Evolutionary conservation across 2,888 invertebrate genomes (phyloP).

Genomic region (Apamea sordens): DNA sequence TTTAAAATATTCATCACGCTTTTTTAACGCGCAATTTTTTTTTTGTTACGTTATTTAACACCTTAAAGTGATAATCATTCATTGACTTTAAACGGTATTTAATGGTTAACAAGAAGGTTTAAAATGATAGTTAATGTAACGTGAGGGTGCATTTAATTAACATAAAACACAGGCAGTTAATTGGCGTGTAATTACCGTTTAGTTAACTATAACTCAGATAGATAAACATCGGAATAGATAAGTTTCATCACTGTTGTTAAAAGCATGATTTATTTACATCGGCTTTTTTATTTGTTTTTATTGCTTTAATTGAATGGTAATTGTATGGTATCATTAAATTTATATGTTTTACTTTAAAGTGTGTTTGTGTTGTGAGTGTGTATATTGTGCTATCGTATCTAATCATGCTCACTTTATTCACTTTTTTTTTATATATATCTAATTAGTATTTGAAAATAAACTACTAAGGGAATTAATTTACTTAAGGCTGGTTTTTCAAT

Average conservation of each 20-base stretch:
- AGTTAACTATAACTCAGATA: slow-evolving; percentile 73
- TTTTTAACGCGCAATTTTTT: slow-evolving; percentile 21
- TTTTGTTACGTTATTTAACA: slow-evolving; percentile 23
- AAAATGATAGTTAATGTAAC: slow-evolving; percentile 58
- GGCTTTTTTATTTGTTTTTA: slow-evolving; percentile 37
- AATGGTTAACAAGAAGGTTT: slow-evolving; percentile 64
- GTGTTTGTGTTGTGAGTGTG: background rate
- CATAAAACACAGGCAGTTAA: slow-evolving; percentile 77
- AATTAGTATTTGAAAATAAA: too few species aligned
- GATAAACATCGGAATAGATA: slow-evolving; percentile 71
- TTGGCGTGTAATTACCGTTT: slow-evolving; percentile 86
- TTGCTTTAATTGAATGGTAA: slow-evolving; percentile 21
- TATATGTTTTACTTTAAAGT: background rate
- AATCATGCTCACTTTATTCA: background rate
- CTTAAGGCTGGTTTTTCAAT: too few species aligned
- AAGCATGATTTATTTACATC: slow-evolving; percentile 60
- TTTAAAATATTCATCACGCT: slow-evolving; percentile 15
- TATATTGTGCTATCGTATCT: too few species aligned
- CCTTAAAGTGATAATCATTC: slow-evolving; percentile 60
- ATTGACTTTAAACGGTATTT: slow-evolving; percentile 54
- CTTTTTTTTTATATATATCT: too few species aligned
- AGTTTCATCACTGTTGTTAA: slow-evolving; percentile 66
- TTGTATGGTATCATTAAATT: slow-evolving; percentile 6
- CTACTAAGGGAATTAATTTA: too few species aligned
- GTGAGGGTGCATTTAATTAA: slow-evolving; percentile 87